phyloP scores from a whole-genome alignment of 35 echinoderm and acorn worm species.

The Lytechinus pictus region DNA sequence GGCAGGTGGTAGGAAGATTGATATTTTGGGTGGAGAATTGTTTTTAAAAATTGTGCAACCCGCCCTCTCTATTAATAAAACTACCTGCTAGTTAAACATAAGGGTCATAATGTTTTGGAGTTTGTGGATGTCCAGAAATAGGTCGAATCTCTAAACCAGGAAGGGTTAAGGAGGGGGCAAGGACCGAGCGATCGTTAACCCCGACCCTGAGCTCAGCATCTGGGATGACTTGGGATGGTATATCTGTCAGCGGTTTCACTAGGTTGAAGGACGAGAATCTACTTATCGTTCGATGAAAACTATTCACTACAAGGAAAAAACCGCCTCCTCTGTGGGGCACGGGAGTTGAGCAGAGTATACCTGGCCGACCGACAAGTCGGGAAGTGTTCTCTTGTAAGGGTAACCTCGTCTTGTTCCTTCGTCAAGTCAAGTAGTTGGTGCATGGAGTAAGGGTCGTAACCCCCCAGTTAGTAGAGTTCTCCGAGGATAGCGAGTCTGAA shows the following conservation, averaged over 20 bases:
- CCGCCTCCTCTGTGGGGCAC: constrained; percentile 9
- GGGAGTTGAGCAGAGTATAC: background rate
- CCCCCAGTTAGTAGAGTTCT: constrained; percentile 32
- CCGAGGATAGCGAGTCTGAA: constrained; percentile 40
- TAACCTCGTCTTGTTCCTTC: background rate
- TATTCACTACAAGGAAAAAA: background rate
- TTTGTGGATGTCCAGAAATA: background rate
- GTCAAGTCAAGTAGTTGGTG: background rate
- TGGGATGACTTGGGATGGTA: constrained; percentile 40
- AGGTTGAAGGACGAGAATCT: constrained; percentile 38
- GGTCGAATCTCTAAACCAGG: constrained; percentile 34
- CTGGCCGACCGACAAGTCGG: background rate
- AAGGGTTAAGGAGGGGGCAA: constrained; percentile 6
- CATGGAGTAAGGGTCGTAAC: constrained; percentile 26
- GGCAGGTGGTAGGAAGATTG: no score
- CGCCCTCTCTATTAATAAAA: background rate
- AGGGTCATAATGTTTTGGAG: background rate
- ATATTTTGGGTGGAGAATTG: no score
- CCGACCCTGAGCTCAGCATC: constrained; percentile 38
- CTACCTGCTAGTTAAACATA: background rate
- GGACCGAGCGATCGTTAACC: constrained; percentile 33
- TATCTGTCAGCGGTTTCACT: constrained; percentile 39
- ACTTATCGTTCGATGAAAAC: constrained; percentile 50
- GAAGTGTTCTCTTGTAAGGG: background rate
- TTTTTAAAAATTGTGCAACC: background rate